Percentiles rank a stretch among this genome's conserved stretches.
Conservation (phyloP, 2,797 vertebrate species). For the Garrulus glandarius region DNA sequence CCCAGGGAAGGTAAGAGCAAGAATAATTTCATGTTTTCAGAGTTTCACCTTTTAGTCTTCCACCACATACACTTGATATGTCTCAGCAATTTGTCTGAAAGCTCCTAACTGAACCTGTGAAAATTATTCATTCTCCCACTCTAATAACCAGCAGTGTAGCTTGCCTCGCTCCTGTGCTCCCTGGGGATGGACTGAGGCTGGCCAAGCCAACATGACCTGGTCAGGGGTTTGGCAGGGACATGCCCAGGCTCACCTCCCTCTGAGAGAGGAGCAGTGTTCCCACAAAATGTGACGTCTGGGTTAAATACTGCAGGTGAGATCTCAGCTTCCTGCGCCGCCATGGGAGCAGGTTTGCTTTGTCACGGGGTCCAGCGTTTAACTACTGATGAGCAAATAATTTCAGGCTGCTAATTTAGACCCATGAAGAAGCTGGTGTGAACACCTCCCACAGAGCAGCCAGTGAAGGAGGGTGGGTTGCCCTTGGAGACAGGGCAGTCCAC, state of each 20-base stretch:
- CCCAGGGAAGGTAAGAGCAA: background rate
- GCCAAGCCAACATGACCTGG: background rate
- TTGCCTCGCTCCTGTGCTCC: background rate
- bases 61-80: background rate
- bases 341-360: background rate
- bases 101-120: background rate
- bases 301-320: background rate
- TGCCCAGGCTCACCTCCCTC: background rate
- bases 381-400: background rate
- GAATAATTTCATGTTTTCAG: slow-evolving; percentile 3
- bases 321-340: background rate
- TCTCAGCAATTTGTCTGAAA: slow-evolving; percentile 4
- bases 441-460: fast-evolving
- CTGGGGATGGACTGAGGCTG: background rate
- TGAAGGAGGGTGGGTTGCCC: background rate
- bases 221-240: background rate
- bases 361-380: background rate
- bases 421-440: background rate
- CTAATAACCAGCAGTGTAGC: background rate
- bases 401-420: background rate
- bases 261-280: background rate
- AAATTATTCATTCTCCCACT: background rate
- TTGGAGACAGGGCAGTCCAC: background rate
- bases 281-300: fast-evolving
- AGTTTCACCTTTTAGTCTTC: slow-evolving; percentile 23